Conservation (phyloP, 2,888 invertebrate genomes). For the Matsumyia berberina region DNA sequence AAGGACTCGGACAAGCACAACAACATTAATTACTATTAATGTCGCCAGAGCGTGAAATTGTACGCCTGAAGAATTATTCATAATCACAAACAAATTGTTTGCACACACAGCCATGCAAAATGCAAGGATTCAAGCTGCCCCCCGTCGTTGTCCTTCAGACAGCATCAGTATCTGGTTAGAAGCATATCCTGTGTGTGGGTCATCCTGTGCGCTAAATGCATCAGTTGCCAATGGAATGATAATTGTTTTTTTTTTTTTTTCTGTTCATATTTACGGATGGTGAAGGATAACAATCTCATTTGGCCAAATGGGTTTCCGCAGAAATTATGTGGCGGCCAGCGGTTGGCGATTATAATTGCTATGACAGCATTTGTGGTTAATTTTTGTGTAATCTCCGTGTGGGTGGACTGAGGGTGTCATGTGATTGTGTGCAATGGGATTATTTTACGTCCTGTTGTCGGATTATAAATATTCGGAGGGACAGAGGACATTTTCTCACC, state of each 20-base stretch:
- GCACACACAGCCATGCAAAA: background rate
- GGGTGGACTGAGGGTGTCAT: background rate
- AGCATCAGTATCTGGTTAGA: background rate
- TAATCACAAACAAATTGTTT: slow-evolving; percentile 32
- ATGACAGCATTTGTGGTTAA: slow-evolving; percentile 20
- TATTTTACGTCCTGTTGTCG: slow-evolving; percentile 11
- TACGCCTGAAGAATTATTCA: slow-evolving; percentile 43
- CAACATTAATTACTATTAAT: slow-evolving; percentile 41
- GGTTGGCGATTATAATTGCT: slow-evolving; percentile 10
- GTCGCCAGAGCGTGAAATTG: slow-evolving; percentile 50
- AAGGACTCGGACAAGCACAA: slow-evolving; percentile 35
- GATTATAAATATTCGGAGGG: slow-evolving; percentile 11
- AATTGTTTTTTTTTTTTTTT: background rate
- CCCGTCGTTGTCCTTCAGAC: background rate
- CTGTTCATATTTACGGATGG: background rate
- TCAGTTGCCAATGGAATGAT: slow-evolving; percentile 9
- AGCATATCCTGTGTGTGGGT: background rate
- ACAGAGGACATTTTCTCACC: background rate
- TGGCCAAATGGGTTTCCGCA: slow-evolving; percentile 2
- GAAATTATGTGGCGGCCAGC: slow-evolving; percentile 17
- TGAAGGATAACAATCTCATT: slow-evolving; percentile 8
- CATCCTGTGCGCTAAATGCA: slow-evolving; percentile 8
- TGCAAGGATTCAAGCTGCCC: background rate
- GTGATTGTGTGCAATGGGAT: slow-evolving; percentile 12
- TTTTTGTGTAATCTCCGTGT: slow-evolving; percentile 26